Evolutionary conservation across 2,113 vertebrate genomes (phyloP).

Genomic region (Catharus fuscescens): DNA sequence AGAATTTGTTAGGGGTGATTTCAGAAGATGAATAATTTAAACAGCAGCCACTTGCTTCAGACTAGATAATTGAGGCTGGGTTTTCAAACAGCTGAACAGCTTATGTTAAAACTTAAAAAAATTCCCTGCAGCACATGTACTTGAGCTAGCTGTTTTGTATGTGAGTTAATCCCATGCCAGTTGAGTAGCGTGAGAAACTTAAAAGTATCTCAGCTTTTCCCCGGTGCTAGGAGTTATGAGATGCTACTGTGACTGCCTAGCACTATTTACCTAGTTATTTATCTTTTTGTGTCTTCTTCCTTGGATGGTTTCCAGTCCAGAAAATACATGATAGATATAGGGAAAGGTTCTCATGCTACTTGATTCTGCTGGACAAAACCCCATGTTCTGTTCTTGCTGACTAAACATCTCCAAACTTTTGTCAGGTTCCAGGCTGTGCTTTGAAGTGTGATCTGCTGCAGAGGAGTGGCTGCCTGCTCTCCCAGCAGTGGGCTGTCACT

Average conservation of each 20-base stretch:
- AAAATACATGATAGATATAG: fast-evolving
- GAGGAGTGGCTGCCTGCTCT: not conserved
- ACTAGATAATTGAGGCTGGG: not conserved
- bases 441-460: not conserved
- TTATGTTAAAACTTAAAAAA: not conserved
- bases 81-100: not conserved
- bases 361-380: not conserved
- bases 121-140: not conserved
- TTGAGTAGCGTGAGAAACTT: not conserved
- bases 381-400: fast-evolving
- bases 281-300: not conserved
- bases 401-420: not conserved
- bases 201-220: not conserved
- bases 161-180: not conserved
- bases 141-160: not conserved
- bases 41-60: not conserved
- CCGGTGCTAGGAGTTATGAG: not conserved
- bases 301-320: not conserved
- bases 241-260: not conserved
- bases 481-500: not conserved
- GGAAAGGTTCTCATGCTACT: fast-evolving
- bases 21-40: conserved; percentile 37
- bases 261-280: not conserved
- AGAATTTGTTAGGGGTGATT: conserved; percentile 17
- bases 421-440: not conserved